A percentile compares a stretch with the other conserved stretches of the same genome.
Evolutionary conservation across 2,113 vertebrate genomes (phyloP).

Genomic region (Petaurus breviceps): DNA sequence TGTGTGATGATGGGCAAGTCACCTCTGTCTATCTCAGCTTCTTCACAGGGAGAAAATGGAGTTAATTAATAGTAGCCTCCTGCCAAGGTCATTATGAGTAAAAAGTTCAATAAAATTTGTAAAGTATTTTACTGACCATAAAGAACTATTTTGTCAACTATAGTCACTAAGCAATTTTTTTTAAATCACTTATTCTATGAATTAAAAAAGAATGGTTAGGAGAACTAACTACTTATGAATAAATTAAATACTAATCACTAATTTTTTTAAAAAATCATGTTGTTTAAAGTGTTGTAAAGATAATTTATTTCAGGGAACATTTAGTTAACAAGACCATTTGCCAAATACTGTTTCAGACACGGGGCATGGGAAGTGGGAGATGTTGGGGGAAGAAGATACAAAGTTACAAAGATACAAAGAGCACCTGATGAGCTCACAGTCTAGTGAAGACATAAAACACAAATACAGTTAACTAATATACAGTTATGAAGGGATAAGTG

Average conservation of each 20-base stretch:
- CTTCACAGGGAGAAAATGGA: too few relatives aligned
- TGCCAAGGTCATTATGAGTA: too few relatives aligned
- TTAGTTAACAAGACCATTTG: not conserved
- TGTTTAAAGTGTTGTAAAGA: not conserved
- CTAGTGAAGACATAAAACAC: not conserved
- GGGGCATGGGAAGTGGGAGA: not conserved
- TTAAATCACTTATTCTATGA: not conserved
- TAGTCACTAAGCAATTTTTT: not conserved
- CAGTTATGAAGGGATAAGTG: not conserved
- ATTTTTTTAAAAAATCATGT: too few relatives aligned
- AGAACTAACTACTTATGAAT: not conserved
- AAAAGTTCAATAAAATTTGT: too few relatives aligned
- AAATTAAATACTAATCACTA: not conserved
- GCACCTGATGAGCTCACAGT: not conserved
- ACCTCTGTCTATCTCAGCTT: too few relatives aligned
- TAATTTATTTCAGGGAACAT: not conserved
- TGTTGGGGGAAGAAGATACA: not conserved
- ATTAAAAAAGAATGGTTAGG: not conserved
- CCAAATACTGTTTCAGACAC: not conserved
- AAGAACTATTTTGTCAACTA: too few relatives aligned
- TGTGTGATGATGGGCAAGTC: too few relatives aligned
- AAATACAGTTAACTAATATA: not conserved
- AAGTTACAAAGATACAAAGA: not conserved
- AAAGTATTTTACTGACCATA: too few relatives aligned
- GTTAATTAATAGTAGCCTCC: too few relatives aligned